Conservation (phyloP, 2,113 vertebrate species). For the Poicephalus meyeri region DNA sequence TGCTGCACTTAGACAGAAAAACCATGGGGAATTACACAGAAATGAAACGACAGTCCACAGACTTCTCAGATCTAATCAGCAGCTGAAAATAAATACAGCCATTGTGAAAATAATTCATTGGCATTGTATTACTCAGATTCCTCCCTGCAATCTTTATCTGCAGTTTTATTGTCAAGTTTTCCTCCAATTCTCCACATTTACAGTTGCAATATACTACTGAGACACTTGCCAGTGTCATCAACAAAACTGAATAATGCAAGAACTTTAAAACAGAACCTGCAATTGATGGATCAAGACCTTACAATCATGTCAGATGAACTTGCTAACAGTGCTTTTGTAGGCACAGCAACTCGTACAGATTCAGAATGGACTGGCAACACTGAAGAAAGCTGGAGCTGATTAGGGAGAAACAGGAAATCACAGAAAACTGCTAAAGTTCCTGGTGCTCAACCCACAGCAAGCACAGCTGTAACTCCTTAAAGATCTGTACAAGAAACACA, state of each 20-base stretch:
- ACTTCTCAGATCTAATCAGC: conserved; percentile 3
- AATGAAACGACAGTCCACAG: background rate
- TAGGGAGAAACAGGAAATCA: background rate
- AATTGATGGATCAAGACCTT: background rate
- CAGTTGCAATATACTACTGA: background rate
- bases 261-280: background rate
- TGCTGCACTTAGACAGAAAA: background rate
- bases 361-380: background rate
- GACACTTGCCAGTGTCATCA: background rate
- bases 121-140: background rate
- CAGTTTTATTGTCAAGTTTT: background rate
- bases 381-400: background rate
- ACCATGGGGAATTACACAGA: background rate
- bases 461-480: conserved; percentile 12
- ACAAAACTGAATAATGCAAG: background rate
- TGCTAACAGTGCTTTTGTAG: background rate
- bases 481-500: background rate
- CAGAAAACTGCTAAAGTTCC: background rate
- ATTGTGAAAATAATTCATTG: background rate
- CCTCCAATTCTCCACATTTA: background rate
- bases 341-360: background rate
- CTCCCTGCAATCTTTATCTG: background rate
- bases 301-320: background rate
- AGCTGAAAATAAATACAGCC: background rate
- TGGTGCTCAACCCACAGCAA: background rate